Base-by-base conservation (phyloP, 1,140 invertebrate genomes). In the Sinonovacula constricta region DNA sequence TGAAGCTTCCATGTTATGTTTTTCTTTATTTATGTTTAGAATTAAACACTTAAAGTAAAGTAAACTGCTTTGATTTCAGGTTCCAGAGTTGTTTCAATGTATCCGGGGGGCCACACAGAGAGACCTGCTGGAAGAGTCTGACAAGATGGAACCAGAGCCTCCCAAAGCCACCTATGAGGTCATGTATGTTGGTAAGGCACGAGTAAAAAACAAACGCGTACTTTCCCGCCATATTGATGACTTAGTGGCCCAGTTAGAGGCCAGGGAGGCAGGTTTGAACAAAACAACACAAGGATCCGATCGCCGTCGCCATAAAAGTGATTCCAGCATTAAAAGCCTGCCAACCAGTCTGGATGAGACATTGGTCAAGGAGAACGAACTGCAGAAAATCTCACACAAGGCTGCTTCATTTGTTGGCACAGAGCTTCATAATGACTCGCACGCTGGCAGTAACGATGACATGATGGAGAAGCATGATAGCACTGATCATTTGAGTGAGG, bases 221-320 rank as follows among this genome's bases (percentile, higher is more conserved):
- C 95, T 96, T 3, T 95, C 96, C 83, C 93, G 94, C 0, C 95
- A 98, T 81, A 97, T 98, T 75, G 97, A 99, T 88, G 96, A 97
- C 86, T 95, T 96, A 14, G 91, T 98, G 36, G 93, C 94, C 65
- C 97, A 95, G 89, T 96, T 98, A 86, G 93, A 94, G 57, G 92
- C 94, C 15, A 94, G 96, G 87, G 95, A 97, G 85, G 92, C 94
- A 3, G 94, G 95, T 68, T 94, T 95, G 71, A 84, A 85, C 57
- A 79, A 77, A 45, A 60, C 79, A n/a, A 31, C 68, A 3, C 59
- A 74, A 31, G 82, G 84, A n/a, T 60, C 75, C n/a, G 60, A 84
- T 15, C 53, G 86, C 12, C 68, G 74, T 53, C 33, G 86, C n/a
- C 88, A 91, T 78, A 87, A 83, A 34, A 91, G 90, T 85, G 89